Evolutionary conservation across 2,888 invertebrate genomes (phyloP).

Genomic region (Mystacides longicornis): DNA sequence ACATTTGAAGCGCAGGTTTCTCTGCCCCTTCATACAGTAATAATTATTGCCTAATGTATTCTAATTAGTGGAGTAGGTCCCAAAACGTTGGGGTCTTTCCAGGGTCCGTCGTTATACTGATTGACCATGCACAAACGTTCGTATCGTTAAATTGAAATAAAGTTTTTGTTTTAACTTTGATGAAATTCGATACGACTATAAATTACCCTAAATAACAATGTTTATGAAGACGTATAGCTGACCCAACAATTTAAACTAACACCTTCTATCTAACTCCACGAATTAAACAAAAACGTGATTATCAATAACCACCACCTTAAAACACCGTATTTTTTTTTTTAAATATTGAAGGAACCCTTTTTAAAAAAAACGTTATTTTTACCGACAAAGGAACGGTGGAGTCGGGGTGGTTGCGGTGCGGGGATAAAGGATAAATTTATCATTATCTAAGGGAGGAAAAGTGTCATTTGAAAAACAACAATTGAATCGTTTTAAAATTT

Average conservation of each 20-base stretch:
- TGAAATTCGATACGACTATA: constrained; percentile 20
- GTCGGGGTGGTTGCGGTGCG: not conserved
- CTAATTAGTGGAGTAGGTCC: no score
- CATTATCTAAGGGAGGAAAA: constrained; percentile 8
- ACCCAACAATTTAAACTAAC: constrained; percentile 19
- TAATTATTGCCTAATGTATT: no score
- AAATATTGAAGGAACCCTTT: not conserved
- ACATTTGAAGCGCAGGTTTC: no score
- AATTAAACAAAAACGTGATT: constrained; percentile 15
- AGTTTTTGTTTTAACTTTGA: constrained; percentile 12
- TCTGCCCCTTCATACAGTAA: no score
- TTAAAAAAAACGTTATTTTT: constrained; percentile 8
- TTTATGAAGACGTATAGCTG: constrained; percentile 18
- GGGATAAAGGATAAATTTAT: not conserved
- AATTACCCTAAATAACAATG: constrained; percentile 23
- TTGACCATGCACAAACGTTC: no score
- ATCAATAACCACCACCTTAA: not conserved
- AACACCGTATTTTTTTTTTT: not conserved
- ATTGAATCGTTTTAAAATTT: constrained; percentile 20
- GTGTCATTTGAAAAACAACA: constrained; percentile 13
- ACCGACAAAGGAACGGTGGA: not conserved
- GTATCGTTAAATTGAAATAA: no score
- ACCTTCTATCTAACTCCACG: constrained; percentile 15
- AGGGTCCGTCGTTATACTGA: no score
- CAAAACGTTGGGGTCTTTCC: no score